A percentile compares a stretch with the other conserved stretches of the same genome.
These are phyloP conservation scores for Perdita meconis DNA, from an alignment of 2,888 invertebrate genomes.

Conservation along the genomic window DNA sequence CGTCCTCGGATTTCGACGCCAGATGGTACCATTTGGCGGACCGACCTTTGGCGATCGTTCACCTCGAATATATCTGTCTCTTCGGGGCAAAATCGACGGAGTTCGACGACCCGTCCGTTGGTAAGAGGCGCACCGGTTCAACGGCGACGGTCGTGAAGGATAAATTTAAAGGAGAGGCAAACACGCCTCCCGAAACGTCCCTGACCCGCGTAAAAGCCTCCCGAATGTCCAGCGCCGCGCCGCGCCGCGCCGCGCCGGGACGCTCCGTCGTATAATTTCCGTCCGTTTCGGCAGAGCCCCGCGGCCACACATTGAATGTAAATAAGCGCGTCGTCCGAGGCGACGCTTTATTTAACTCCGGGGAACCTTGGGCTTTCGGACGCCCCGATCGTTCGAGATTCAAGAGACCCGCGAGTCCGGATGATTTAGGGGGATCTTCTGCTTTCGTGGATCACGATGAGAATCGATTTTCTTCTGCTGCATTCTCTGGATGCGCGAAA, in stretches of 20 bases:
- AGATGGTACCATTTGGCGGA: not conserved
- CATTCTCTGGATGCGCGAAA: too few species aligned
- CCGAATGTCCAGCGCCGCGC: slow-evolving; percentile 22
- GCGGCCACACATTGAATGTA: slow-evolving; percentile 1
- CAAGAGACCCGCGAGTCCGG: too few species aligned
- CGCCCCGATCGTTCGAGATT: too few species aligned
- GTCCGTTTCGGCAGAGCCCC: slow-evolving; percentile 10
- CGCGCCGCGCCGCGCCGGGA: not conserved
- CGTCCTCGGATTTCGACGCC: not conserved
- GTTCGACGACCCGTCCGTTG: slow-evolving; percentile 64
- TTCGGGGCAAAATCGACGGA: slow-evolving; percentile 54
- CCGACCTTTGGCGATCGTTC: slow-evolving; percentile 56
- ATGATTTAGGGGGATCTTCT: too few species aligned
- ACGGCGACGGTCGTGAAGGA: slow-evolving; percentile 59
- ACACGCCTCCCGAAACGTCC: slow-evolving; percentile 61
- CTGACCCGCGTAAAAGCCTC: slow-evolving; percentile 68
- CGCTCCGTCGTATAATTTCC: slow-evolving; percentile 12
- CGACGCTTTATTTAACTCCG: slow-evolving; percentile 39
- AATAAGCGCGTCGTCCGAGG: slow-evolving; percentile 1
- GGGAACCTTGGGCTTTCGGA: slow-evolving; percentile 29
- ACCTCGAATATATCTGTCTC: slow-evolving; percentile 55
- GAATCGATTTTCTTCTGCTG: too few species aligned
- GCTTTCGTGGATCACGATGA: too few species aligned
- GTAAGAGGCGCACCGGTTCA: slow-evolving; percentile 40
- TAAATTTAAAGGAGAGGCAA: slow-evolving; percentile 61